Evolutionary conservation across 2,888 invertebrate genomes (phyloP), one percentile per base, ranked within the genome.

Genomic region (Griposia aprilina): DNA sequence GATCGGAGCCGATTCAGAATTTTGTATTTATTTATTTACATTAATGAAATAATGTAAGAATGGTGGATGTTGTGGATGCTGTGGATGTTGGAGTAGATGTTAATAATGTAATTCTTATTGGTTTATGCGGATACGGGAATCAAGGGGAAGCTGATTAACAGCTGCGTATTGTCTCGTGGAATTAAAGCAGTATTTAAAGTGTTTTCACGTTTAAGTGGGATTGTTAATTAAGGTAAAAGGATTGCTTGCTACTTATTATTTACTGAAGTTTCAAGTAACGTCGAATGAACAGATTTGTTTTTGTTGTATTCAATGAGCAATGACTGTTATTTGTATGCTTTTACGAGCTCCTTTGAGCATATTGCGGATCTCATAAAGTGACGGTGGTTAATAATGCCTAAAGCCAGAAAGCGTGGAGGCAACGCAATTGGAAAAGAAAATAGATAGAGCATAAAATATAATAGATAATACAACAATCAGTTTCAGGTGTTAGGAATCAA

Each of bases 1-100:
- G 82, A 86, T 90, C 82, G 83, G 80, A 83, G 81, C 84, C 76
- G 87, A 85, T 85, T 83, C 83, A 41, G 62, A 75, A 82, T 84
- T 85, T 83, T 83, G 84, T 84, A 81, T 85, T 81, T 82, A 81
- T 81, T 81, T 76, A 84, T 84, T 82, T 80, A 82, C 74, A 57
- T 65, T 89, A 89, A 85, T 89, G 81, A 87, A 80, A 77, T 90
- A 80, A 86, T 86, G 80, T 84, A 80, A 85, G 76, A 83, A 80
- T 83, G 77, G 73, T 74, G 60, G 59, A 55, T 76, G 74, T 79
- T 62, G 83, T 71, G 55, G 59, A 55, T 76, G 74, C 78, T 62
- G 83, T 71, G 55, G 30, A 11, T 80, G 66, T 59, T 68, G 57
- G 36, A 50, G 62, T 68, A 68, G 30, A 52, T 82, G 83, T 70